These are phyloP conservation scores for Phrynocephalus forsythii DNA, from an alignment of 2,797 vertebrate genomes.

Conservation along the genomic window DNA sequence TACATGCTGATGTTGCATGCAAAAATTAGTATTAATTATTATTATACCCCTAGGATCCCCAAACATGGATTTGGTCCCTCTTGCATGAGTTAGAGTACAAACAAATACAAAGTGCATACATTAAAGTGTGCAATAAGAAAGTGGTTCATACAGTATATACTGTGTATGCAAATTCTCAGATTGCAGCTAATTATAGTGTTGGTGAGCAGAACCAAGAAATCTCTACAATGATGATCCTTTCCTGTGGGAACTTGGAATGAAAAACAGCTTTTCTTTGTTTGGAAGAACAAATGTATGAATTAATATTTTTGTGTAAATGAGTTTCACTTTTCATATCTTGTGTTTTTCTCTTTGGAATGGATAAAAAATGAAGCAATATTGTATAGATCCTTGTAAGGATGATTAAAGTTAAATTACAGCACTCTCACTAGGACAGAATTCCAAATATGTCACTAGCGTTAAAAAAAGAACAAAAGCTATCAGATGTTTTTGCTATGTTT, in stretches of 20 bases:
- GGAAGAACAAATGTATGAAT: slow-evolving; percentile 68
- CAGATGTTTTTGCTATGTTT: slow-evolving; percentile 74
- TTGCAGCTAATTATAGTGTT: slow-evolving; percentile 73
- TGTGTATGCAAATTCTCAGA: slow-evolving; percentile 67
- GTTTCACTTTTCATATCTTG: slow-evolving; percentile 75
- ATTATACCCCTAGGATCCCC: slow-evolving; percentile 34
- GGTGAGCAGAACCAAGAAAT: slow-evolving; percentile 74
- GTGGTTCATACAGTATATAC: slow-evolving; percentile 47
- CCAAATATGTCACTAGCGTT: slow-evolving; percentile 79
- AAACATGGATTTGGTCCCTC: slow-evolving; percentile 23
- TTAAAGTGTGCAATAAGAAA: slow-evolving; percentile 32
- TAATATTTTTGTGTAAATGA: slow-evolving; percentile 79
- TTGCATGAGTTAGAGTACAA: slow-evolving; percentile 35
- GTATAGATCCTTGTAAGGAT: slow-evolving; percentile 78
- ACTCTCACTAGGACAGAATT: slow-evolving; percentile 68
- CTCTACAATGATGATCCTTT: slow-evolving; percentile 63
- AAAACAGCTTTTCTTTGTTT: slow-evolving; percentile 75
- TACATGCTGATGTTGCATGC: slow-evolving; percentile 36
- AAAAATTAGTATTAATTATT: slow-evolving; percentile 49
- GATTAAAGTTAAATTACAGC: slow-evolving; percentile 84
- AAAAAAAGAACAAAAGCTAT: slow-evolving; percentile 75
- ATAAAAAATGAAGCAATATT: neutral
- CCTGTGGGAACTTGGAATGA: slow-evolving; percentile 71
- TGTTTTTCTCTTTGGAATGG: slow-evolving; percentile 60
- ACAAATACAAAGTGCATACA: slow-evolving; percentile 53